Evolutionary conservation across 2,113 vertebrate species (phyloP).

Genomic region (Cinclus cinclus): DNA sequence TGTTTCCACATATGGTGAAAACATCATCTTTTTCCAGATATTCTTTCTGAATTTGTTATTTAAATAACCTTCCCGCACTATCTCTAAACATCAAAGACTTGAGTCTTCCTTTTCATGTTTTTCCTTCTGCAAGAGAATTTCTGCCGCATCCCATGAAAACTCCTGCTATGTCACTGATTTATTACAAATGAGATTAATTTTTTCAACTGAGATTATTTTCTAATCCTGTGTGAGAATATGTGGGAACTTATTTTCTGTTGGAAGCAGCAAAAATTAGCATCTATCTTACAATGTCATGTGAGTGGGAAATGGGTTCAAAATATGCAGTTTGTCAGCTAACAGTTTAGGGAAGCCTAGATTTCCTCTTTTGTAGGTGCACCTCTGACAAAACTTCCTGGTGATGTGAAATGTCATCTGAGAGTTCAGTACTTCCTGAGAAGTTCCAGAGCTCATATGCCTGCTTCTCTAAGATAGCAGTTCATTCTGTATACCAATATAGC

Average conservation of each 20-base stretch:
- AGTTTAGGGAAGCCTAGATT: neutral
- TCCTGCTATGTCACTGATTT: neutral
- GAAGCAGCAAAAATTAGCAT: neutral
- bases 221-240: neutral
- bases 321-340: neutral
- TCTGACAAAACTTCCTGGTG: neutral
- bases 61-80: neutral
- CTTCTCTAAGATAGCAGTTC: neutral
- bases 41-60: neutral
- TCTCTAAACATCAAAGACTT: neutral
- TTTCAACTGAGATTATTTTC: neutral
- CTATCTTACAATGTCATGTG: fast-evolving
- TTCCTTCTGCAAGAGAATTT: neutral
- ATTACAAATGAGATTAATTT: neutral
- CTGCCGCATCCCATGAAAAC: neutral
- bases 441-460: neutral
- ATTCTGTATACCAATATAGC: neutral
- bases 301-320: neutral
- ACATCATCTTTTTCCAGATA: neutral
- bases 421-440: neutral
- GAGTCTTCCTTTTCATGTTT: neutral
- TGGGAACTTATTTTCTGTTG: neutral
- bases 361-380: neutral
- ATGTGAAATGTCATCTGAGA: neutral
- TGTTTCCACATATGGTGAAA: neutral